These are phyloP conservation scores for Temnothorax curvispinosus DNA, from an alignment of 1,140 invertebrate species.

Conservation along the genomic window DNA sequence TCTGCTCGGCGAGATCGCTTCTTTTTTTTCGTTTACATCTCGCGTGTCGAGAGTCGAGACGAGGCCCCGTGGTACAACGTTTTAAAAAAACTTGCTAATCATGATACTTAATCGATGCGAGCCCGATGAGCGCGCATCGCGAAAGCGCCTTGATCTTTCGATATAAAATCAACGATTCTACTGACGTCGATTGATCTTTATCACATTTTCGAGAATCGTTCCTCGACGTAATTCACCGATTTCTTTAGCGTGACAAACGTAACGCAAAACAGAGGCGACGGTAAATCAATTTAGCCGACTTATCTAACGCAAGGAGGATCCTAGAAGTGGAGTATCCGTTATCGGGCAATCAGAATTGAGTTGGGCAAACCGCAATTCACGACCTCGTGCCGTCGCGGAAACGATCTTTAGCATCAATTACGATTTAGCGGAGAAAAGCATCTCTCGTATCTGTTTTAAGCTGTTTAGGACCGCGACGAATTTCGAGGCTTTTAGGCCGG, in stretches of 20 bases:
- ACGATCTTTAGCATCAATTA: not conserved
- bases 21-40: slow-evolving; percentile 21
- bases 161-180: not conserved
- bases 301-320: not conserved
- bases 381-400: not conserved
- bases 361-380: not conserved
- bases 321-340: not conserved
- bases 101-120: not conserved
- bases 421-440: not conserved
- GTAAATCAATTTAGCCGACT: not conserved
- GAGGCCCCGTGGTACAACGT: not conserved
- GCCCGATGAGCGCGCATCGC: not conserved
- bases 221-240: not conserved
- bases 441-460: not conserved
- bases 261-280: not conserved
- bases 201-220: not conserved
- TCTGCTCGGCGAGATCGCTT: too few species aligned
- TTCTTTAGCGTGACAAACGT: not conserved
- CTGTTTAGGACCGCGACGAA: not conserved
- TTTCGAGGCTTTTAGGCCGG: not conserved
- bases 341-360: not conserved
- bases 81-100: slow-evolving; percentile 35
- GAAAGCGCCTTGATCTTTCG: not conserved
- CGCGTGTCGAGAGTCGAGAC: not conserved
- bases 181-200: not conserved